A percentile compares a stretch with the other conserved stretches of the same genome.
Evolutionary conservation across 2,797 vertebrate genomes (phyloP).

Genomic region (Adrianichthys oophorus): DNA sequence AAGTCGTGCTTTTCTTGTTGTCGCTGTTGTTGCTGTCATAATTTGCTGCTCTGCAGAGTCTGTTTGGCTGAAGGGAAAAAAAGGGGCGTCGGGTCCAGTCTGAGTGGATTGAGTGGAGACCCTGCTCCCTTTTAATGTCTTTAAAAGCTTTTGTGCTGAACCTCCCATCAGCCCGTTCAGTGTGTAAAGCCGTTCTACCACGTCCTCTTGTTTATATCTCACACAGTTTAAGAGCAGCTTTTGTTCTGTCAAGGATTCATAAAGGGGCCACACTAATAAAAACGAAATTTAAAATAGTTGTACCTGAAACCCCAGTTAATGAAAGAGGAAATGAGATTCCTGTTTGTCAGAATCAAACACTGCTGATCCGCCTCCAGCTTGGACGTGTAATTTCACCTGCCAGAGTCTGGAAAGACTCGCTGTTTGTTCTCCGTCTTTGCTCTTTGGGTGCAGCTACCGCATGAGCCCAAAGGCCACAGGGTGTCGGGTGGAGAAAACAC

Average conservation of each 20-base stretch:
- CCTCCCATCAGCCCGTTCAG: slow-evolving; percentile 39
- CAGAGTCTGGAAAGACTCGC: slow-evolving; percentile 19
- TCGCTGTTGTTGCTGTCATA: slow-evolving; percentile 41
- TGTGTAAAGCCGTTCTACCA: slow-evolving; percentile 37
- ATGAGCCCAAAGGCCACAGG: background rate
- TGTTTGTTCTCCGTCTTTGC: slow-evolving; percentile 50
- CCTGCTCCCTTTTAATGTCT: slow-evolving; percentile 67
- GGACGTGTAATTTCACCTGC: slow-evolving; percentile 9
- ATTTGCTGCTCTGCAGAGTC: slow-evolving; percentile 47
- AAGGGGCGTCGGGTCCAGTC: slow-evolving; percentile 47
- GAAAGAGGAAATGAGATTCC: background rate
- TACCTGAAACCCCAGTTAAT: too few species aligned
- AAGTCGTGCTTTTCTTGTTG: background rate
- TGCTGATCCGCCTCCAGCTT: background rate
- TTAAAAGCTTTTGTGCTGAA: slow-evolving; percentile 72
- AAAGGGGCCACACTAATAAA: background rate
- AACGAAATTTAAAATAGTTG: too few species aligned
- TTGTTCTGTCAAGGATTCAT: background rate
- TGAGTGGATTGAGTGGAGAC: slow-evolving; percentile 64
- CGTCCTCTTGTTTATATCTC: slow-evolving; percentile 35
- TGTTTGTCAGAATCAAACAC: background rate
- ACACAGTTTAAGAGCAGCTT: slow-evolving; percentile 12
- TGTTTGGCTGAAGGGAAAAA: slow-evolving; percentile 47
- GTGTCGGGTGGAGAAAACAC: background rate
- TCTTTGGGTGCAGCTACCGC: slow-evolving; percentile 24